Base-by-base conservation (phyloP, 2,113 vertebrate genomes). In the Stigmatopora argus region DNA sequence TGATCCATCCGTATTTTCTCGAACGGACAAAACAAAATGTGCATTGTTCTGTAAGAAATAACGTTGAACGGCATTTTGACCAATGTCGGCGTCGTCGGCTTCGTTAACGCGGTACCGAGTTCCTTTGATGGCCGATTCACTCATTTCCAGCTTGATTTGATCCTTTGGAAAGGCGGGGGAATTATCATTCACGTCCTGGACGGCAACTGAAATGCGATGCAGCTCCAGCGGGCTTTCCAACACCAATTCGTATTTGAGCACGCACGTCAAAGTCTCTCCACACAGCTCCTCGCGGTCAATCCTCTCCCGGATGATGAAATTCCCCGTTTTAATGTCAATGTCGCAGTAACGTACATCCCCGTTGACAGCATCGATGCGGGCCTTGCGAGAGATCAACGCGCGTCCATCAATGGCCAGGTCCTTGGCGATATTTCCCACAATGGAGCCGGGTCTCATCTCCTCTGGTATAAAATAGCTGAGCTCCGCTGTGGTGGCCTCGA, bases 341-440 rank as follows among this genome's bases (percentile, higher is more conserved):
- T 82, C 81, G 76, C 75, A 86, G 56, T 78, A 82, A 1, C 23
- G 62, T 1, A 72, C 79, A 2, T 31, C 59, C 14, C 52, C 53
- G 1, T 66, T 72, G 0, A 79, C 82, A 14, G 71, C 44, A 67
- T 87, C 83, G 46, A 82, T 26, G 1, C 86, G 78, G 4, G 83
- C 83, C 12, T 85, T 87, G 7, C 89, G 84, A 1, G 49, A 13
- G 85, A 81, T 14, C 92, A 72, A 11, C 72, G 80, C 21, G 74
- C 77, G 0, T 70, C 44, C 62, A 89, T 82, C 59, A 61, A 92
- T 62, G 2, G 86, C 72, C 17, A 93, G 75, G 70, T 90, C 91
- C 18, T 90, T 90, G 31, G 89, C 87, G 0, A 91, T 70, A 63
- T 92, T 93, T 61, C 88, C 89, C 71, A 92, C 87, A 34, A 91